Evolutionary conservation across 2,888 invertebrate species (phyloP).

Genomic region (Aproaerema taeniolella): DNA sequence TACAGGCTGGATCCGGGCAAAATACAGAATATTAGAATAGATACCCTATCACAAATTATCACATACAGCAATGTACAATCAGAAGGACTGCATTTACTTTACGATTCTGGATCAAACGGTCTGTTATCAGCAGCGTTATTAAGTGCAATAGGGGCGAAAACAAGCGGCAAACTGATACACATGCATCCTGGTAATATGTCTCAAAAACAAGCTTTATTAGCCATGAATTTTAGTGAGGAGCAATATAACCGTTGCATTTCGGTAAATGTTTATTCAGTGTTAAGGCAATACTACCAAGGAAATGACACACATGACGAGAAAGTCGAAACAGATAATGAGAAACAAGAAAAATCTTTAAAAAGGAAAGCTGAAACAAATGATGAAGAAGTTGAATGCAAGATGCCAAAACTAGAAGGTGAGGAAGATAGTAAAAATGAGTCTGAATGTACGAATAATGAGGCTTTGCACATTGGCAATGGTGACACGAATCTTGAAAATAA

Average conservation of each 20-base stretch:
- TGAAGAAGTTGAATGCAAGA: conserved; percentile 37
- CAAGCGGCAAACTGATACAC: conserved; percentile 82
- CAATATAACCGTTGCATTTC: conserved; percentile 83
- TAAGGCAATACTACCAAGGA: conserved; percentile 82
- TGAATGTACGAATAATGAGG: too few species aligned
- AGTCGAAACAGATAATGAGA: conserved; percentile 9
- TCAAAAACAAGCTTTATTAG: conserved; percentile 86
- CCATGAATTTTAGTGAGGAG: conserved; percentile 87
- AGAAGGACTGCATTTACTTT: conserved; percentile 86
- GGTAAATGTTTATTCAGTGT: conserved; percentile 86
- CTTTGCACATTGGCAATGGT: not conserved
- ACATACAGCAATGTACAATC: conserved; percentile 88
- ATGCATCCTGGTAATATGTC: conserved; percentile 89
- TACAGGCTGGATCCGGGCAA: conserved; percentile 87
- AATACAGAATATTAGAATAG: conserved; percentile 87
- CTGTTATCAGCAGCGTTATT: conserved; percentile 89
- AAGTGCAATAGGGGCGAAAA: conserved; percentile 83
- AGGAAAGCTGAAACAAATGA: conserved; percentile 32
- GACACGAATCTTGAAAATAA: conserved; percentile 13
- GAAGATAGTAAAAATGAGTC: too few species aligned
- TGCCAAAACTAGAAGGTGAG: conserved; percentile 32
- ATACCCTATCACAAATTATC: conserved; percentile 93
- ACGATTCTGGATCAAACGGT: conserved; percentile 93
- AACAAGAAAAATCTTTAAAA: conserved; percentile 24
- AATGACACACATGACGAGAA: conserved; percentile 53